Evolutionary conservation across 2,113 vertebrate genomes (phyloP), one percentile per base, ranked within the genome.

Genomic region (Chrysochloris asiatica): DNA sequence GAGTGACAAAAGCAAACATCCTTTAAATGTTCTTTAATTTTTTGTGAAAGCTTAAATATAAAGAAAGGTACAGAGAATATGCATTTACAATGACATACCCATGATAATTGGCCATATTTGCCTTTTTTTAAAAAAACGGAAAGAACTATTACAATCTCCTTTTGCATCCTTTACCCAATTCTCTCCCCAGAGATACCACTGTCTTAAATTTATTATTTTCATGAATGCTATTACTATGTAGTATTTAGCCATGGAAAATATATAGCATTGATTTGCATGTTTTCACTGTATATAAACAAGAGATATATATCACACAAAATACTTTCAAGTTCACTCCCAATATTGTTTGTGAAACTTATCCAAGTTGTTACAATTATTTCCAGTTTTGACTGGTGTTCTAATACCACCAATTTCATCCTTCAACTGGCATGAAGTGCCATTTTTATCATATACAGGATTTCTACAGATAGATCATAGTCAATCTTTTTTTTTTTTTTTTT

Each of bases 11-110:
- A 80, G 13, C 41, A 92, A n/a, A 92, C 45, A 88, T 87, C 5
- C 61, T 63, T 82, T 65, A 81, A 67, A 17, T 67, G 21, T 73
- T 83, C 4, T 84, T 67, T 71, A 78, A 79, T 86, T 96, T 90
- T 76, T 93, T 93, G 63, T 77, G 36, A 93, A 91, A 79, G 33
- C 54, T 82, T 94, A 93, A 78, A 67, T 80, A 84, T 59, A 54
- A 11, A 88, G 26, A 92, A 83, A 92, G 50, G 59, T 56, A 93
- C n/a, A 88, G 26, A 84, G 48, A 91, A 73, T 85, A 86, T 91
- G 41, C 59, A 75, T 26, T 26, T 43, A 17, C 33, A 91, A 14
- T 22, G 38, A 67, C 82, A 83, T 78, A 79, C 22, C 45, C 47
- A 93, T 33, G 92, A 83, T 65, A 92, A 86, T 5, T 91, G 19